These are phyloP conservation scores for Dryoscopus gambensis DNA, from an alignment of 2,113 vertebrate genomes.

Conservation along the genomic window DNA sequence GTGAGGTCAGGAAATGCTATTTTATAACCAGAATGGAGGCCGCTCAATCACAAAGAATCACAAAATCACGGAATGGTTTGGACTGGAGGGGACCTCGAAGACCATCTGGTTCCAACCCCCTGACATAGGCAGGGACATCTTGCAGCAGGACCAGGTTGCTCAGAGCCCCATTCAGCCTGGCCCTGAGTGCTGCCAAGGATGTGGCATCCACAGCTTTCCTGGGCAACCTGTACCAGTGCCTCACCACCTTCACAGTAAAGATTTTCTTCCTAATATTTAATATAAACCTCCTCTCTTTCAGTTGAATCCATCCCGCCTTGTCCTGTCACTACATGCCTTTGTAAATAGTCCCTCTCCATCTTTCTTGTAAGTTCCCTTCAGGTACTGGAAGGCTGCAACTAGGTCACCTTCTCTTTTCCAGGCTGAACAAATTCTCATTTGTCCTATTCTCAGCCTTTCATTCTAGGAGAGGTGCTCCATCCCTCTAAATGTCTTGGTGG, in stretches of 20 bases:
- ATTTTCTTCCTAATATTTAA: not conserved
- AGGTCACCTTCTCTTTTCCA: not conserved
- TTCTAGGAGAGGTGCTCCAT: not conserved
- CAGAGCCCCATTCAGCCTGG: not conserved
- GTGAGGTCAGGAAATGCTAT: not conserved
- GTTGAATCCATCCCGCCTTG: not conserved
- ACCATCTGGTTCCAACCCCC: rapidly evolving
- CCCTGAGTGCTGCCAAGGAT: not conserved
- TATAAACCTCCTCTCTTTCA: not conserved
- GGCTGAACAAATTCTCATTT: not conserved
- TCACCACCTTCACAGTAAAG: not conserved
- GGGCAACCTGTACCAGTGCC: not conserved
- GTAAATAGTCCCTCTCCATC: not conserved
- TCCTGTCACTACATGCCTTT: not conserved
- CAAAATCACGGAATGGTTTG: not conserved
- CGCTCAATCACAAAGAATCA: not conserved
- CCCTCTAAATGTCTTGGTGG: not conserved
- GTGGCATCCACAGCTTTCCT: not conserved
- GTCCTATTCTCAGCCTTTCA: not conserved
- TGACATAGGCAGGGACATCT: not conserved
- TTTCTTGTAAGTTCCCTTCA: not conserved
- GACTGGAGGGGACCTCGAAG: not conserved
- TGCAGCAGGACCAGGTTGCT: too few species aligned
- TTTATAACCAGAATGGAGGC: not conserved
- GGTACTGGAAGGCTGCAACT: not conserved